Evolutionary conservation across 2,797 vertebrate genomes (phyloP).

Genomic region (Bradypus variegatus): DNA sequence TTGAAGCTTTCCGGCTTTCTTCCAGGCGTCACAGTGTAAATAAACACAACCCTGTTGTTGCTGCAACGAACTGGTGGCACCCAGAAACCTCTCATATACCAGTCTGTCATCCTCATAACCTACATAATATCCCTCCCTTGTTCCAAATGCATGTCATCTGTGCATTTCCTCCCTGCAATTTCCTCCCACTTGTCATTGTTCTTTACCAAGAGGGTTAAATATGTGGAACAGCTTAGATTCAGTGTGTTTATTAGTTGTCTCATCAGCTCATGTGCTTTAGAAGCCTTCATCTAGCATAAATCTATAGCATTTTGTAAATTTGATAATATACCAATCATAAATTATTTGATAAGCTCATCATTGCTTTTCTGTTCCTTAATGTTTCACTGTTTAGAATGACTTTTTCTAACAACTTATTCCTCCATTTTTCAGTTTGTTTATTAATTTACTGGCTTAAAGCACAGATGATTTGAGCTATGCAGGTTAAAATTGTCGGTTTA

Average conservation of each 20-base stretch:
- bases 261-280: not conserved
- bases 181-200: not conserved
- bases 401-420: not conserved
- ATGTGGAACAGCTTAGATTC: not conserved
- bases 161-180: not conserved
- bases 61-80: slow-evolving; percentile 25
- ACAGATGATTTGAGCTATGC: slow-evolving; percentile 9
- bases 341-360: not conserved
- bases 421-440: too few species aligned
- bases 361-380: not conserved
- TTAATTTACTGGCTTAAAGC: not conserved
- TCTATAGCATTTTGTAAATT: not conserved
- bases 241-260: not conserved
- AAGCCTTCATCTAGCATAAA: not conserved
- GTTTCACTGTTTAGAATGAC: not conserved
- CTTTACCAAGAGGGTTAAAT: not conserved
- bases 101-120: slow-evolving; percentile 28
- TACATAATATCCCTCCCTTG: not conserved
- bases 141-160: not conserved
- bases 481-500: not conserved
- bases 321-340: not conserved
- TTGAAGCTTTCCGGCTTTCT: not conserved
- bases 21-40: slow-evolving; percentile 39
- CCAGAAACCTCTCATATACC: slow-evolving; percentile 11
- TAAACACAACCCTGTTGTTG: slow-evolving; percentile 16